Conservation (phyloP, 2,888 invertebrate genomes). For the Lochmaea crataegi region DNA sequence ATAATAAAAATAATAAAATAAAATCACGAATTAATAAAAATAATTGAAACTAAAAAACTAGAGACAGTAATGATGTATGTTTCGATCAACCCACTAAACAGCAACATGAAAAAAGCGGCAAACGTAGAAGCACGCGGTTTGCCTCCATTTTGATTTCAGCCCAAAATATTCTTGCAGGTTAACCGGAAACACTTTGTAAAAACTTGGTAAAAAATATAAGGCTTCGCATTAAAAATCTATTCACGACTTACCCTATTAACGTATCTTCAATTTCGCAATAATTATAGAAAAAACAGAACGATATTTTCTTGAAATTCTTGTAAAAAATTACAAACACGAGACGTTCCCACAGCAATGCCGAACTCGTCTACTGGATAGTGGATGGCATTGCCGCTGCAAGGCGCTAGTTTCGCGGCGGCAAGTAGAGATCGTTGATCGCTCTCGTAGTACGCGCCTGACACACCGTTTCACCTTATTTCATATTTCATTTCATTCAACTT, state of each 20-base stretch:
- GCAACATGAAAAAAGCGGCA: slow-evolving; percentile 54
- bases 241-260: slow-evolving; percentile 46
- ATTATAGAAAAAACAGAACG: slow-evolving; percentile 45
- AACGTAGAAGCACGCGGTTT: slow-evolving; percentile 63
- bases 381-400: slow-evolving; percentile 57
- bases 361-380: slow-evolving; percentile 52
- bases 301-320: slow-evolving; percentile 51
- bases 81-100: slow-evolving; percentile 40
- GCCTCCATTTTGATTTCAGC: slow-evolving; percentile 65
- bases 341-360: slow-evolving; percentile 58
- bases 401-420: slow-evolving; percentile 55
- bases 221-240: slow-evolving; percentile 42
- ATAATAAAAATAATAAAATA: too few relatives aligned
- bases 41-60: slow-evolving; percentile 26
- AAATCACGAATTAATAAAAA: slow-evolving; percentile 31
- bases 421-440: slow-evolving; percentile 64
- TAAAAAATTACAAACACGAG: slow-evolving; percentile 52
- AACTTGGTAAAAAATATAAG: slow-evolving; percentile 35
- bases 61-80: slow-evolving; percentile 33
- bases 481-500: slow-evolving; percentile 63
- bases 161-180: slow-evolving; percentile 63
- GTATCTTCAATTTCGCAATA: slow-evolving; percentile 40
- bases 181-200: slow-evolving; percentile 62
- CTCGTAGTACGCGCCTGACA: slow-evolving; percentile 59
- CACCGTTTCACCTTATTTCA: slow-evolving; percentile 59